Evolutionary conservation across 2,888 invertebrate genomes (phyloP), one percentile per base, ranked within the genome.

Genomic region (Camponotus fellah): DNA sequence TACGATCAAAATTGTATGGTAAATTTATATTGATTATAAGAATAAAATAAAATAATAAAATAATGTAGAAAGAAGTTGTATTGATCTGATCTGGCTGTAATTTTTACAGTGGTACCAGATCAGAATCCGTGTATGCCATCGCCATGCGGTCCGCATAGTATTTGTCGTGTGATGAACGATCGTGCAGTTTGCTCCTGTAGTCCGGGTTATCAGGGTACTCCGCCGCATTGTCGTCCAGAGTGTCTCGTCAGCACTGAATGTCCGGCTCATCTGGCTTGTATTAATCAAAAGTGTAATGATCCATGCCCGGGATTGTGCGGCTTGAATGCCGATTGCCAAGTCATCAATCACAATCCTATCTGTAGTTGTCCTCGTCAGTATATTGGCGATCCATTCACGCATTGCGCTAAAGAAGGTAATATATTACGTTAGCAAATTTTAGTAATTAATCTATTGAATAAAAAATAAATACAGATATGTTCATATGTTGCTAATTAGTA

Each of bases 231-330:
- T 89, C 95, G 96, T 83, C 96, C 96, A 0, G 96, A 96, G 92
- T 96, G 96, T 93, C 94, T 96, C 8, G 95, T 96, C 9, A 96
- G 95, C 86, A 95, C 96, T 0, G 96, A 97, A 90, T 97, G 96
- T 92, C 94, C 95, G n/a, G 95, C 95, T 56, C 95, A 96, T 89
- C 95, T 96, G 88, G 96, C 97, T 14, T 97, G 97, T 87, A 96
- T 97, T 83, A 95, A 96, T 82, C 96, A 96, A 87, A 96, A 96
- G 89, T 97, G 97, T 92, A 94, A 94, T 56, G 96, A 97, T 93
- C 97, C 97, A 49, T 97, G 97, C 86, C 95, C 95, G 2, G 96
- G 96, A 77, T 95, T 96, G 8, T 96, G 96, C 89, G 96, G 96
- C 0, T 91, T 95, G 2, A 95, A 95, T 82, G 96, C 96, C 5